Percentiles rank a stretch among this genome's conserved stretches.
phyloP scores from a whole-genome alignment of 2,888 invertebrate species.

The Eristalis tenax region DNA sequence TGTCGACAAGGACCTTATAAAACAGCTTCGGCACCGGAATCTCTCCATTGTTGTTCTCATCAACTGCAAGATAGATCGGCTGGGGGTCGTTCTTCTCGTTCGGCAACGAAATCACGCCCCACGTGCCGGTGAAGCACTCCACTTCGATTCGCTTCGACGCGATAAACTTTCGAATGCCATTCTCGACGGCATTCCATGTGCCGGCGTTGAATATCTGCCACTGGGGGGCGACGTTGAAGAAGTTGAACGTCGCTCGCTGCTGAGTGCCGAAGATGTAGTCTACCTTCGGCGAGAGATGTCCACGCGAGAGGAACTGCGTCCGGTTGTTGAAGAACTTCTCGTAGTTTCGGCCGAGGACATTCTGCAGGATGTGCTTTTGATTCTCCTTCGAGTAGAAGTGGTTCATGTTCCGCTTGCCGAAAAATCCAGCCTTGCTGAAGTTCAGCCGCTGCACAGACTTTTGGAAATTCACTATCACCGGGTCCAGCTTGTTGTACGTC shows the following conservation, averaged over 20 bases:
- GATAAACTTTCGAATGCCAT: constrained; percentile 81
- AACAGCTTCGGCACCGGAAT: constrained; percentile 83
- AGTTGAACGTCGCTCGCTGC: constrained; percentile 83
- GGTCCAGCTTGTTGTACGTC: constrained; percentile 77
- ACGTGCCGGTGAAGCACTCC: constrained; percentile 83
- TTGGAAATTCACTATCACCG: constrained; percentile 81
- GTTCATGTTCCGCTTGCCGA: constrained; percentile 76
- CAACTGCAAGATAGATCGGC: constrained; percentile 78
- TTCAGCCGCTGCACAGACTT: constrained; percentile 78
- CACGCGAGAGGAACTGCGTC: constrained; percentile 80
- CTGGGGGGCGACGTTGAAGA: constrained; percentile 83
- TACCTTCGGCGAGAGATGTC: constrained; percentile 83
- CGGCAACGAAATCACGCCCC: constrained; percentile 82
- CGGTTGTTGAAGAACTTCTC: constrained; percentile 73
- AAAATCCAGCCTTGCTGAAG: constrained; percentile 79
- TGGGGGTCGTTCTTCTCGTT: constrained; percentile 78
- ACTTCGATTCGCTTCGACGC: constrained; percentile 76
- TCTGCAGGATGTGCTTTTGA: constrained; percentile 77
- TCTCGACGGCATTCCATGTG: constrained; percentile 83
- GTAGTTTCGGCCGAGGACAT: constrained; percentile 75
- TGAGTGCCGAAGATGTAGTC: constrained; percentile 83
- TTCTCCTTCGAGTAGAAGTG: constrained; percentile 77
- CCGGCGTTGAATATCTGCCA: constrained; percentile 84
- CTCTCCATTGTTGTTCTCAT: constrained; percentile 76
- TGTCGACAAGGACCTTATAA: constrained; percentile 84